These are phyloP conservation scores for Zygothrica quintamaculata DNA, from an alignment of 2,888 invertebrate genomes.

Conservation along the genomic window DNA sequence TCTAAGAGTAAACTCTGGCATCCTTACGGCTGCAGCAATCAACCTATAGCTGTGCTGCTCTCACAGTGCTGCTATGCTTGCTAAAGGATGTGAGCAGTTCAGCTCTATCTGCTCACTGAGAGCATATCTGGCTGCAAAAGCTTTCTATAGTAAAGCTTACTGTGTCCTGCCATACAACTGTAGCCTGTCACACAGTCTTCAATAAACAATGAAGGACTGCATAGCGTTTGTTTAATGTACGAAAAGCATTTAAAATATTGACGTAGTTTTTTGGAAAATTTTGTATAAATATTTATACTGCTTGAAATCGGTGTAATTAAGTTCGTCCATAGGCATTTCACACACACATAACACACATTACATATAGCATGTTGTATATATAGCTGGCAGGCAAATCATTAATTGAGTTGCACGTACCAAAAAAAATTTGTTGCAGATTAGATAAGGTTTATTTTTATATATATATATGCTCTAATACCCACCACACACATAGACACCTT, in stretches of 20 bases:
- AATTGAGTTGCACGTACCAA: conserved; percentile 28
- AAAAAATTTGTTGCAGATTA: conserved; percentile 3
- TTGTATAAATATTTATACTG: too few relatives aligned
- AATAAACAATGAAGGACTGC: conserved; percentile 20
- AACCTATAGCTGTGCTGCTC: conserved; percentile 36
- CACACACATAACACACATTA: too few relatives aligned
- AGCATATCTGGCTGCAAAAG: conserved; percentile 37
- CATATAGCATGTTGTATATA: too few relatives aligned
- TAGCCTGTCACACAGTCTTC: conserved; percentile 18
- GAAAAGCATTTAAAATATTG: too few relatives aligned
- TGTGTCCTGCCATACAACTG: neutral
- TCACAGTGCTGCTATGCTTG: neutral
- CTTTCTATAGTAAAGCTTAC: conserved; percentile 22
- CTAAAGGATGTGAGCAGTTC: conserved; percentile 29
- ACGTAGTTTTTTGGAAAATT: too few relatives aligned
- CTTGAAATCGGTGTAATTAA: too few relatives aligned
- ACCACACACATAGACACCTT: neutral
- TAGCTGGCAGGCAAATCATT: conserved; percentile 17
- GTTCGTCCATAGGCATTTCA: too few relatives aligned
- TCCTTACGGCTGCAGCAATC: conserved; percentile 37
- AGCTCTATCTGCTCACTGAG: conserved; percentile 18
- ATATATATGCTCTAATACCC: neutral
- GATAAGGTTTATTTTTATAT: conserved; percentile 16
- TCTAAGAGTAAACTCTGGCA: conserved; percentile 49
- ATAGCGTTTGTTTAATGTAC: too few relatives aligned